Evolutionary conservation across 2,888 invertebrate species (phyloP).

Genomic region (Drosophila multiciliata): DNA sequence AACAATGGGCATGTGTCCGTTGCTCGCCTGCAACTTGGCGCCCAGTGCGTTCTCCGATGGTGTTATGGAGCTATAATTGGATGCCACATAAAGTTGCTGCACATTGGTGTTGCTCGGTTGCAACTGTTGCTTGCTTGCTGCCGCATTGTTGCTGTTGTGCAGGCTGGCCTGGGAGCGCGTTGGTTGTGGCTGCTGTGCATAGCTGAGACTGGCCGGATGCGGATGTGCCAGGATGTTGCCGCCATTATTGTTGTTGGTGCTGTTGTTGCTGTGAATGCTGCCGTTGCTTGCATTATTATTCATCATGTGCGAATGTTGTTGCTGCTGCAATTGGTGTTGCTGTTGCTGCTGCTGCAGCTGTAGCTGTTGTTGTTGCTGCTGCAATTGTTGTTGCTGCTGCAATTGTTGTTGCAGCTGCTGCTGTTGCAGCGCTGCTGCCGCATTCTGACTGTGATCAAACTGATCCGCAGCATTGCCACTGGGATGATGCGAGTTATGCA

Average conservation of each 20-base stretch:
- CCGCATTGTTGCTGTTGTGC: slow-evolving; percentile 56
- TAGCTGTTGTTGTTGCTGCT: slow-evolving; percentile 42
- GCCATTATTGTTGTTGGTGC: slow-evolving; percentile 56
- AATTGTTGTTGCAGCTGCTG: slow-evolving; percentile 31
- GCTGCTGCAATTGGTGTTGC: slow-evolving; percentile 40
- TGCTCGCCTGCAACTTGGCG: slow-evolving; percentile 57
- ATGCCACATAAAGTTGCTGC: slow-evolving; percentile 76
- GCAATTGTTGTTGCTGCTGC: slow-evolving; percentile 41
- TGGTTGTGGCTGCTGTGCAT: slow-evolving; percentile 35
- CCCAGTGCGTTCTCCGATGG: slow-evolving; percentile 69
- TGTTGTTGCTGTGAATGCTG: slow-evolving; percentile 56
- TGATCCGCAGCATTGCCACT: slow-evolving; percentile 77
- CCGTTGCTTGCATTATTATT: slow-evolving; percentile 61
- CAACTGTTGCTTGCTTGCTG: slow-evolving; percentile 59
- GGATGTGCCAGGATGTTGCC: slow-evolving; percentile 39
- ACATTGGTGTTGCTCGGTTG: slow-evolving; percentile 52
- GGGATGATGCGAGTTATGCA: slow-evolving; percentile 84
- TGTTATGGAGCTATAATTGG: slow-evolving; percentile 70
- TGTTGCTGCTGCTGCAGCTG: slow-evolving; percentile 45
- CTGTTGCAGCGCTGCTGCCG: slow-evolving; percentile 48
- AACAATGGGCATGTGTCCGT: slow-evolving; percentile 56
- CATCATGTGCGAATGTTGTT: slow-evolving; percentile 54
- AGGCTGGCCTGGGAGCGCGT: slow-evolving; percentile 41
- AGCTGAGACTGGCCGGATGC: slow-evolving; percentile 52
- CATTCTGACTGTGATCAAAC: slow-evolving; percentile 44